Conservation (phyloP, 2,797 vertebrate genomes). For the Pangasius macronema region DNA sequence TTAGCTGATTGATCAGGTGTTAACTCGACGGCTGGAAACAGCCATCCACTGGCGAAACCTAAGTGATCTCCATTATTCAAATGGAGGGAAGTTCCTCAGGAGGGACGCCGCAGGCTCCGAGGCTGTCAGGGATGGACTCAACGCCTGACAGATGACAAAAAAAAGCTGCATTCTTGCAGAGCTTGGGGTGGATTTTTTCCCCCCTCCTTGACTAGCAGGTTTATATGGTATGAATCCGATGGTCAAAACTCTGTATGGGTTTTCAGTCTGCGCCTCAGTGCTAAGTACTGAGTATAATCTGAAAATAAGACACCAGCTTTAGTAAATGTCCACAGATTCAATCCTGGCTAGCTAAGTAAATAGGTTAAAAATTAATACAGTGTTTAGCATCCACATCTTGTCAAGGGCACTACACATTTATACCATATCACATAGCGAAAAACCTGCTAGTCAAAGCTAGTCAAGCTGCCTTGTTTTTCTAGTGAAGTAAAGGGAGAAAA, state of each 20-base stretch:
- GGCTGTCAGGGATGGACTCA: conserved; percentile 69
- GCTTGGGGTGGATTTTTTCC: conserved; percentile 50
- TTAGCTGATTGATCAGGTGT: conserved; percentile 73
- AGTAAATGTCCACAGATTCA: not conserved
- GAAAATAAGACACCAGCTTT: not conserved
- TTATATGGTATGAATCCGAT: not conserved
- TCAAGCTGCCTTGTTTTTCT: not conserved
- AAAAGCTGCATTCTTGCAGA: conserved; percentile 60
- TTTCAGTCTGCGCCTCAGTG: not conserved
- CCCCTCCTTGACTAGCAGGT: conserved; percentile 6
- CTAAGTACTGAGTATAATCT: not conserved
- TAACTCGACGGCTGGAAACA: conserved; percentile 67
- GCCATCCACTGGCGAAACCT: conserved; percentile 63
- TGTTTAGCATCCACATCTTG: not conserved
- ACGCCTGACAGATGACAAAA: conserved; percentile 71
- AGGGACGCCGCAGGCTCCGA: conserved; percentile 62
- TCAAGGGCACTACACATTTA: not conserved
- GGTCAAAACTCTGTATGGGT: not conserved
- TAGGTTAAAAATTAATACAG: not conserved
- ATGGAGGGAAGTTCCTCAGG: conserved; percentile 66
- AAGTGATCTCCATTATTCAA: conserved; percentile 76
- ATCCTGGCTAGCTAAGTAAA: not conserved
- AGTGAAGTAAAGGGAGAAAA: not conserved
- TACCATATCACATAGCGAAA: not conserved
- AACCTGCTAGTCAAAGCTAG: not conserved